Evolutionary conservation across 2,888 invertebrate genomes (phyloP).

Genomic region (Mythimna impura): DNA sequence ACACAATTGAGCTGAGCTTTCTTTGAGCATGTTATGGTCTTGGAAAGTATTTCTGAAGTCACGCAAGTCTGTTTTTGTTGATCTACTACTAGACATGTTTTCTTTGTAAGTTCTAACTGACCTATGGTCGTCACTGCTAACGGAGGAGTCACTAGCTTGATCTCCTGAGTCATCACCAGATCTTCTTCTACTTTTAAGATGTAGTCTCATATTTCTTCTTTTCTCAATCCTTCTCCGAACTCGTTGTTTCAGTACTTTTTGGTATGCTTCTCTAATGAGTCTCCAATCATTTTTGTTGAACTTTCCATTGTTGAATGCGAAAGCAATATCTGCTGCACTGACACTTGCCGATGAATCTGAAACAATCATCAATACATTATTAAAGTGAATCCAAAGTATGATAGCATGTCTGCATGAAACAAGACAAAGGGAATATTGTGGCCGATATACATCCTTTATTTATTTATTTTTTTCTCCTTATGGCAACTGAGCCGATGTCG

Average conservation of each 20-base stretch:
- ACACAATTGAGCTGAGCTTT: constrained; percentile 71
- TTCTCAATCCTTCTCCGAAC: constrained; percentile 75
- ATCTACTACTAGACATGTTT: constrained; percentile 64
- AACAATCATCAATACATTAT: constrained; percentile 35
- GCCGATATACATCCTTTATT: too few relatives aligned
- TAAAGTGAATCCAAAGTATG: neutral
- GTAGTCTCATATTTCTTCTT: constrained; percentile 72
- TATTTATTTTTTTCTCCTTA: too few relatives aligned
- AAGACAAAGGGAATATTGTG: too few relatives aligned
- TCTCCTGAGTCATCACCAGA: constrained; percentile 81
- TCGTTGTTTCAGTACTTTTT: constrained; percentile 71
- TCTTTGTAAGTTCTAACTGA: constrained; percentile 74
- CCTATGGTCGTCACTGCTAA: constrained; percentile 80
- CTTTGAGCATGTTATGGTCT: constrained; percentile 51
- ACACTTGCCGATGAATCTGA: constrained; percentile 79
- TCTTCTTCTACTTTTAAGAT: constrained; percentile 71
- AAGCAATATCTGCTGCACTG: constrained; percentile 77
- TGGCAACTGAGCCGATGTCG: too few relatives aligned
- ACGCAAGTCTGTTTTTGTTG: constrained; percentile 40
- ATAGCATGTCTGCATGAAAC: too few relatives aligned
- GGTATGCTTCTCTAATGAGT: constrained; percentile 76
- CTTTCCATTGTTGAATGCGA: constrained; percentile 74
- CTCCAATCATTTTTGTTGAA: constrained; percentile 77
- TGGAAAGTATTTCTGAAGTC: constrained; percentile 37
- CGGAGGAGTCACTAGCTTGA: constrained; percentile 80